Percentiles rank a stretch among this genome's conserved stretches.
Conservation (phyloP, 1,140 invertebrate genomes). For the Littorina saxatilis region DNA sequence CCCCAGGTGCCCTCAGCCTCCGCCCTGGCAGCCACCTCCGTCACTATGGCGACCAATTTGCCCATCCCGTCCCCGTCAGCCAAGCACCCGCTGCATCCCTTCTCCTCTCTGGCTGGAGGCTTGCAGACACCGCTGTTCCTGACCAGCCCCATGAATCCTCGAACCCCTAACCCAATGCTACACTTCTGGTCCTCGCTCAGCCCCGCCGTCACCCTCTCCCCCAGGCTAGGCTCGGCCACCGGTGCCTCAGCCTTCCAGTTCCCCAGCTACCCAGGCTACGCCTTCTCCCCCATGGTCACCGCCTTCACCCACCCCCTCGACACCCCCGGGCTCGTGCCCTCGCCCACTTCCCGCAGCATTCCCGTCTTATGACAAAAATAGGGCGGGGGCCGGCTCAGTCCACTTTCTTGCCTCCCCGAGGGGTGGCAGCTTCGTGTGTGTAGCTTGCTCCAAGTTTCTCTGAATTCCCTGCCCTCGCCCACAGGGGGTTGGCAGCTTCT, state of each 20-base stretch:
- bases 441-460: too few relatives aligned
- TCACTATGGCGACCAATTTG: conserved; percentile 35
- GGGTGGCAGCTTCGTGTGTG: not conserved
- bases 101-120: conserved; percentile 41
- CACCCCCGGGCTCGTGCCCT: conserved; percentile 49
- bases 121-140: conserved; percentile 61
- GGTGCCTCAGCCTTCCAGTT: conserved; percentile 65
- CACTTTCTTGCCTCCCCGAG: not conserved
- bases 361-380: conserved; percentile 50
- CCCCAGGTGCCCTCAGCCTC: conserved; percentile 34
- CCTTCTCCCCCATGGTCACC: conserved; percentile 58
- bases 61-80: conserved; percentile 50
- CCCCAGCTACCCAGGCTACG: conserved; percentile 57
- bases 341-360: conserved; percentile 48
- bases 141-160: conserved; percentile 59
- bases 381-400: not conserved
- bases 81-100: conserved; percentile 45
- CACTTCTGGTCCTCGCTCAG: conserved; percentile 71
- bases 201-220: conserved; percentile 67
- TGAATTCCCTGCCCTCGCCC: too few relatives aligned
- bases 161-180: conserved; percentile 60
- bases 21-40: conserved; percentile 35
- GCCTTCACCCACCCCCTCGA: conserved; percentile 39
- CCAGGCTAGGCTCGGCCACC: conserved; percentile 50
- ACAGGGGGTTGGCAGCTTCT: too few relatives aligned